A percentile compares a stretch with the other conserved stretches of the same genome.
These are phyloP conservation scores for rabbit (Oryctolagus cuniculus) DNA, from an alignment of 2,113 vertebrate species.

Conservation along the genomic window DNA sequence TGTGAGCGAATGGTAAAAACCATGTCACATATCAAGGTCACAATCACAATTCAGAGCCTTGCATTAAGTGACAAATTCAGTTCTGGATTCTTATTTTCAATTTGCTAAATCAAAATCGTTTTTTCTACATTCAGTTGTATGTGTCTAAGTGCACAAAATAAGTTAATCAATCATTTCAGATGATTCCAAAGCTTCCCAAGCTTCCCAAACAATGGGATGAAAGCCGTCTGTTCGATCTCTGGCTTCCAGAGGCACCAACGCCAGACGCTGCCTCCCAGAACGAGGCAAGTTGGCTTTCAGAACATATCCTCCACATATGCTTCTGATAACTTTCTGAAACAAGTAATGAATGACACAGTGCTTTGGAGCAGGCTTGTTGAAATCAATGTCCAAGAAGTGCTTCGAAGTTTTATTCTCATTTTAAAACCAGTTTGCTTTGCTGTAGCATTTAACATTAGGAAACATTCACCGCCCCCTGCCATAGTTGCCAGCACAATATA, in stretches of 20 bases:
- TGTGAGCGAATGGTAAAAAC: neutral
- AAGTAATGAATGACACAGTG: neutral
- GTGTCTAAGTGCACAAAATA: constrained; percentile 45
- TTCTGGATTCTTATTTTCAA: constrained; percentile 57
- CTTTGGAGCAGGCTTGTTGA: neutral
- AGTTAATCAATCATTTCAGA: constrained; percentile 19
- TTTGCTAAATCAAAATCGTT: neutral
- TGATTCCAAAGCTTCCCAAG: neutral
- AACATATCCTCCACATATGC: neutral
- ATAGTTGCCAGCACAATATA: neutral
- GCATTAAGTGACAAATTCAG: constrained; percentile 28
- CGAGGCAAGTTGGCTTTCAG: constrained; percentile 38
- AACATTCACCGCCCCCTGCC: accelerated
- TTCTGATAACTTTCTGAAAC: constrained; percentile 52
- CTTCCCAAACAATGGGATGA: constrained; percentile 8
- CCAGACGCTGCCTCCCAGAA: constrained; percentile 1
- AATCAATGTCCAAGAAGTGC: constrained; percentile 31
- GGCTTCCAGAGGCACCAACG: neutral
- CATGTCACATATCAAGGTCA: constrained; percentile 18
- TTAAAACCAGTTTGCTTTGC: constrained; percentile 15
- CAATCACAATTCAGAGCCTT: neutral
- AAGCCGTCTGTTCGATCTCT: neutral
- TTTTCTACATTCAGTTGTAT: neutral
- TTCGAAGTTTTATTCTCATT: neutral
- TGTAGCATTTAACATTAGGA: neutral